phyloP scores from a whole-genome alignment of 2,888 invertebrate species.

The Oasisia sp. region DNA sequence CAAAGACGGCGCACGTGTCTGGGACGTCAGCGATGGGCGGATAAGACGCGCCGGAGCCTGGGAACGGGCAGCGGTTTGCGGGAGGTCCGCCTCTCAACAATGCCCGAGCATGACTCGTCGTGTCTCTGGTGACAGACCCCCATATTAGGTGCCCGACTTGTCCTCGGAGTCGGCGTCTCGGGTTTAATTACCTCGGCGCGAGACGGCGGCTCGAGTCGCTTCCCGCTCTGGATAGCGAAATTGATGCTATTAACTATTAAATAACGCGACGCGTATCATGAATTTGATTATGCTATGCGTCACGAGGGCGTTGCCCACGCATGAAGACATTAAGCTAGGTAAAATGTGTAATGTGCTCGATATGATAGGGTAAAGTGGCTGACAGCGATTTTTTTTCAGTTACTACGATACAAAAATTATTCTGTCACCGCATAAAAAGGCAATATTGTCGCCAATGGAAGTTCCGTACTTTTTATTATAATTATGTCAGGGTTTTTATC shows the following conservation, averaged over 20 bases:
- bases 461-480: no score
- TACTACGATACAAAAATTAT: background rate
- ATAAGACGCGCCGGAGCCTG: background rate
- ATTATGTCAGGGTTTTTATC: no score
- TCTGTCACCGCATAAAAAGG: background rate
- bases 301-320: background rate
- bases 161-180: background rate
- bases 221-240: background rate
- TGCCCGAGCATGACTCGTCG: background rate
- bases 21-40: background rate
- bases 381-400: background rate
- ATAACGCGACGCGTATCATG: background rate
- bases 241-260: background rate
- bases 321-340: background rate
- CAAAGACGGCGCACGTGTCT: constrained; percentile 7
- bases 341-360: background rate
- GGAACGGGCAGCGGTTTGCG: background rate
- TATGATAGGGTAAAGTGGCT: background rate
- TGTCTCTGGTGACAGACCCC: background rate
- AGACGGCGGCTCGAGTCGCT: background rate
- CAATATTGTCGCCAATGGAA: background rate
- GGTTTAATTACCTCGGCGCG: background rate
- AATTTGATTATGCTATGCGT: background rate
- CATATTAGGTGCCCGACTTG: background rate
- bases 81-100: constrained; percentile 17